A percentile compares a stretch with the other conserved stretches of the same genome.
Conservation (phyloP, 2,113 vertebrate species). For the Eleginops maclovinus region DNA sequence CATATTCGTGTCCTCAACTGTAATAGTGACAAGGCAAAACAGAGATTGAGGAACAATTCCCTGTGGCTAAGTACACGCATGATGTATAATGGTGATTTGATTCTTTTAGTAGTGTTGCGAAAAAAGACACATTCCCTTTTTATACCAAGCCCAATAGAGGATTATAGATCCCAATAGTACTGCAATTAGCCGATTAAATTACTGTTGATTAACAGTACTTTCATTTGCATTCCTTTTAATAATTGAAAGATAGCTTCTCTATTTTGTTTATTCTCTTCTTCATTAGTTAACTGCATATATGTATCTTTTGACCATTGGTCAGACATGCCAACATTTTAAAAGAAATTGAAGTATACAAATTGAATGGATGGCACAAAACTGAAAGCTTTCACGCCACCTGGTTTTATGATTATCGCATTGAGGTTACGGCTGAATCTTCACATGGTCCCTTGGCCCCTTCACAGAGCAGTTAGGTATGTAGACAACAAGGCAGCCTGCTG, state of each 20-base stretch:
- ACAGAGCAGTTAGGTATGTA: slow-evolving; percentile 1
- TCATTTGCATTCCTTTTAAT: neutral
- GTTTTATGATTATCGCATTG: neutral
- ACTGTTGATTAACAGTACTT: neutral
- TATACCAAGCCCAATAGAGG: neutral
- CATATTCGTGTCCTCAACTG: neutral
- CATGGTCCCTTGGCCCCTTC: neutral
- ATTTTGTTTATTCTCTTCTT: neutral
- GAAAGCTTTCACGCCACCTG: neutral
- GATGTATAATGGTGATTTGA: neutral
- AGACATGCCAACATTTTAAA: neutral
- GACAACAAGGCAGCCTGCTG: slow-evolving; percentile 32
- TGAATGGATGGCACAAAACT: too few relatives aligned
- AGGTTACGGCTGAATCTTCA: neutral
- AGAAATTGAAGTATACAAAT: too few relatives aligned
- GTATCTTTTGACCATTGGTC: neutral
- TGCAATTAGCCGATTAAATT: neutral
- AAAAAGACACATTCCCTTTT: neutral
- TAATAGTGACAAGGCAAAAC: neutral
- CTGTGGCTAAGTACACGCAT: neutral
- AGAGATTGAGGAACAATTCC: neutral
- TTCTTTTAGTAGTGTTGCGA: neutral
- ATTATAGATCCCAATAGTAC: neutral
- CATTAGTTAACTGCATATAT: neutral
- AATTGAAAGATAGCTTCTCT: neutral